These are phyloP conservation scores for Perognathus longimembris DNA, from an alignment of 2,113 vertebrate genomes.

Conservation along the genomic window DNA sequence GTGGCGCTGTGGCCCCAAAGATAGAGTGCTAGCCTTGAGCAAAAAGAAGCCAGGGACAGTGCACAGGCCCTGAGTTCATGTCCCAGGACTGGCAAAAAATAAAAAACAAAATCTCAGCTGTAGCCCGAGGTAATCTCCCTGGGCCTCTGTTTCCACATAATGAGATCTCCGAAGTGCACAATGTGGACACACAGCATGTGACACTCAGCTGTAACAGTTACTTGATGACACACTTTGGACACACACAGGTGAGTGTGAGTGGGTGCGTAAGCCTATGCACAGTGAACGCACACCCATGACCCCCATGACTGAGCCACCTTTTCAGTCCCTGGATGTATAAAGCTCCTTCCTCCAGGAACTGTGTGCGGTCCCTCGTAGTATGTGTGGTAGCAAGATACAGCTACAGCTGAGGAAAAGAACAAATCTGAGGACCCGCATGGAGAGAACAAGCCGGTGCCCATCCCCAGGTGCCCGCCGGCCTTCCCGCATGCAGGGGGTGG, in stretches of 20 bases:
- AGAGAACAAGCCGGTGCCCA: accelerated
- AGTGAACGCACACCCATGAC: not conserved
- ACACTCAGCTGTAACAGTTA: not conserved
- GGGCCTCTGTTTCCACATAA: not conserved
- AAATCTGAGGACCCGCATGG: not conserved
- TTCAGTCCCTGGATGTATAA: not conserved
- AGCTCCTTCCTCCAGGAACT: not conserved
- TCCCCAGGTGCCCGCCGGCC: not conserved
- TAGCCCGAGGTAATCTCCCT: not conserved
- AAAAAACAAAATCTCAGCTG: not conserved
- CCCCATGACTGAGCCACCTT: too few species aligned
- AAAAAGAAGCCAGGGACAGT: too few species aligned
- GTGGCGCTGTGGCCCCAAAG: too few species aligned
- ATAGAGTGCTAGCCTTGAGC: too few species aligned
- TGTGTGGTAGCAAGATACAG: not conserved
- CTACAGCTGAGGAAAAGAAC: not conserved
- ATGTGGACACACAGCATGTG: not conserved
- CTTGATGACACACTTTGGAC: accelerated
- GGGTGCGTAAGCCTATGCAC: not conserved
- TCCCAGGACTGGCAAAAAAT: too few species aligned
- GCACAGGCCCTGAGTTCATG: too few species aligned
- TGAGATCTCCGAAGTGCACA: not conserved
- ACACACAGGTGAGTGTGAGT: accelerated
- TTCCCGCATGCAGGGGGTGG: accelerated
- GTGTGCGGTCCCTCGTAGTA: too few species aligned